Evolutionary conservation across 2,888 invertebrate species (phyloP), one percentile per base, ranked within the genome.

Genomic region (Ophioninae sp.): DNA sequence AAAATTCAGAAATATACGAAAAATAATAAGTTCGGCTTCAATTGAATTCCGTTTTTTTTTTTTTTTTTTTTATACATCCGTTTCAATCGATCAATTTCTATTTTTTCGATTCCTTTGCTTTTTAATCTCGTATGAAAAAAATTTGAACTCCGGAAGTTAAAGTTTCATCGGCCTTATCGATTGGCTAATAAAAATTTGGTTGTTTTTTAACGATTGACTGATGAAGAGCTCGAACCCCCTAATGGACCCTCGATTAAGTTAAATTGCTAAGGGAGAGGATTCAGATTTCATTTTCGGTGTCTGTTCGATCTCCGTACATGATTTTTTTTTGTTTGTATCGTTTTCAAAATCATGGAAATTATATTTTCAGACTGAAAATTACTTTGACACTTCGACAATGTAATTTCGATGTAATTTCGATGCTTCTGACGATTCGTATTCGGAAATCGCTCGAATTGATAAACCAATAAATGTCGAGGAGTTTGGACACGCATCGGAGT

Each of bases 301-400:
- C 85, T 86, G 86, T 87, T 87, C 82, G 69, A 84, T 85, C 76
- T 88, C 83, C 80, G 87, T 64, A 41, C 72, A 21, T 23, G 37
- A 20, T 61, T 61, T 77, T 61, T 61, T 77, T 77, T 69, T n/a
- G n/a, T 30, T 17, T 17, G 23, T 39, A 8, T 64, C 6, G 62
- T 13, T 10, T 23, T 62, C 2, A 23, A 6, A 50, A 17, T 30
- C 30, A 30, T 17, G 17, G 50, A 50, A 5, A 50, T 50, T 10
- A 30, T 3, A 3, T 30, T 30, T 30, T 30, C 30, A 30, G 1
- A 30, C 30, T 30, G 30, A 3, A 30, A 30, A 30, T 30, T 30
- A 30, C 30, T 1, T 30, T 30, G 30, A 30, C 30, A 30, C 2
- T 30, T 30, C 30, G 30, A 30, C 30, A 30, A 30, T 30, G 30